phyloP scores from a whole-genome alignment of 2,113 vertebrate genomes.

The Brachyhypopomus occidentalis region DNA sequence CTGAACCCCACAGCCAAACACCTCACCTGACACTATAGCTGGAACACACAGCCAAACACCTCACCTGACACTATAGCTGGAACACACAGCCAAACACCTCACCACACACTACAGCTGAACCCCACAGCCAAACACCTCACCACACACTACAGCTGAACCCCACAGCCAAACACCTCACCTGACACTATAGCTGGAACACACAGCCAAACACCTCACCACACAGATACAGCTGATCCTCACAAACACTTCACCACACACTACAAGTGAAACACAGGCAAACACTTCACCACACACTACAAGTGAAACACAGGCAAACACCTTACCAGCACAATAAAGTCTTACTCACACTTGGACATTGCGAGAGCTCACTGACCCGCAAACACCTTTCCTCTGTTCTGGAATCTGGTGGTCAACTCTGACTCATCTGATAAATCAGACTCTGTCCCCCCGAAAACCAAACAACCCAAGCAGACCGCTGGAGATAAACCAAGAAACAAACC shows the following conservation, averaged over 20 bases:
- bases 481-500: slow-evolving; percentile 31
- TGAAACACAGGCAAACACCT: slow-evolving; percentile 1
- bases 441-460: slow-evolving; percentile 1
- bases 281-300: not conserved
- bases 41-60: too few relatives aligned
- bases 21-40: too few relatives aligned
- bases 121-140: too few relatives aligned
- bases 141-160: too few relatives aligned
- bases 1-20: too few relatives aligned
- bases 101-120: too few relatives aligned
- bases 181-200: slow-evolving; percentile 24
- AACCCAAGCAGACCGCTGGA: slow-evolving; percentile 11
- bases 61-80: too few relatives aligned
- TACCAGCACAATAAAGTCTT: not conserved
- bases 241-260: not conserved
- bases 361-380: not conserved
- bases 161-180: too few relatives aligned
- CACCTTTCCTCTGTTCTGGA: not conserved
- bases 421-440: slow-evolving; percentile 36
- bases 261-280: slow-evolving; percentile 5
- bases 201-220: not conserved
- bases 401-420: slow-evolving; percentile 2
- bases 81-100: too few relatives aligned
- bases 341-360: not conserved
- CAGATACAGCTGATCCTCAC: too few relatives aligned